Evolutionary conservation across 2,888 invertebrate genomes (phyloP).

Genomic region (Furcula furcula): DNA sequence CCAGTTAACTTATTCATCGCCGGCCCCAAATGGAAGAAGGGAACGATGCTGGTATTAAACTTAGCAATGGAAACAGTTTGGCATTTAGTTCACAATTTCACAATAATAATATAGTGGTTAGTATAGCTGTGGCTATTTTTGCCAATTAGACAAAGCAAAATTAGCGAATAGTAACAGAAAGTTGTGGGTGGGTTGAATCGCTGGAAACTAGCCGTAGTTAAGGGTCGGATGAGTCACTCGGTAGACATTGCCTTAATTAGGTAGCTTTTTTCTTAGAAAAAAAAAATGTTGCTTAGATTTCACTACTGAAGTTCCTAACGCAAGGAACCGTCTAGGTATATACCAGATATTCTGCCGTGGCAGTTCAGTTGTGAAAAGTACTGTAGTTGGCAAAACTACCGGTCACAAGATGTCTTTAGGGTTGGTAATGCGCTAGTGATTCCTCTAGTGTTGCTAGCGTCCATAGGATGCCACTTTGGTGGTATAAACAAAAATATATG

Average conservation of each 20-base stretch:
- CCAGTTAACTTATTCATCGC: slow-evolving; percentile 17
- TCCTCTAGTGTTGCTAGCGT: no score
- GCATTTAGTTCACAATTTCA: slow-evolving; percentile 2
- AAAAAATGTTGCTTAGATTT: no score
- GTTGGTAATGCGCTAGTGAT: no score
- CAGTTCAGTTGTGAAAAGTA: no score
- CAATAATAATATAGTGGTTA: slow-evolving; percentile 7
- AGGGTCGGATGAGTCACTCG: slow-evolving; percentile 25
- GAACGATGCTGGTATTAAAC: slow-evolving; percentile 14
- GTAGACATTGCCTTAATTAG: slow-evolving; percentile 22
- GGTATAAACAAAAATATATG: no score
- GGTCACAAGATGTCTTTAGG: no score
- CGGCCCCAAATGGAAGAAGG: slow-evolving; percentile 9
- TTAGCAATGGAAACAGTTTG: slow-evolving; percentile 14
- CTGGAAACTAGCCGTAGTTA: slow-evolving; percentile 26
- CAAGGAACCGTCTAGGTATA: no score
- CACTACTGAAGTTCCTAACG: no score
- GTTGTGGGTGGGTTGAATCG: slow-evolving; percentile 28
- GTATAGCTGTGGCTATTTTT: slow-evolving; percentile 25
- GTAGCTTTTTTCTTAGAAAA: no score
- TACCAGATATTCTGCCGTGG: no score
- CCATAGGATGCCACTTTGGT: no score
- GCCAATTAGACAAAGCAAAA: slow-evolving; percentile 39
- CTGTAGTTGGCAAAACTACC: no score
- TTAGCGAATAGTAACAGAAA: slow-evolving; percentile 27